Conservation (phyloP, 2,797 vertebrate genomes). For the Rhodeus uyekii region DNA sequence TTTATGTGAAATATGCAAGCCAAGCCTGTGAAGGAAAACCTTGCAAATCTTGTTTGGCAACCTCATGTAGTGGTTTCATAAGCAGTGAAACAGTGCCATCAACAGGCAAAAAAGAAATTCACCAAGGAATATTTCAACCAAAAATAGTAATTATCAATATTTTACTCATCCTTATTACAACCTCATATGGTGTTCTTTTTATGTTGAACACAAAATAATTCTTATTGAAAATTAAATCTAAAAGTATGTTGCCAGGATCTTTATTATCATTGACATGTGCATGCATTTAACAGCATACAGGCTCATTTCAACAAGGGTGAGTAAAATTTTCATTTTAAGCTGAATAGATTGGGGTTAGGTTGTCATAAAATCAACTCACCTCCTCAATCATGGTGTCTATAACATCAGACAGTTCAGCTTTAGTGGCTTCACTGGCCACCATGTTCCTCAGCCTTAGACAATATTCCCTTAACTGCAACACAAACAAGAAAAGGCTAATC, state of each 20-base stretch:
- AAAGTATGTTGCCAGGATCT: neutral
- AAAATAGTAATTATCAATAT: neutral
- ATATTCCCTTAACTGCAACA: constrained; percentile 92
- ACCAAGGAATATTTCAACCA: neutral
- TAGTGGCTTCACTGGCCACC: constrained; percentile 84
- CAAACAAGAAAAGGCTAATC: neutral
- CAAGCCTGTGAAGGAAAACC: neutral
- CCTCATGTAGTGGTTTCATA: neutral
- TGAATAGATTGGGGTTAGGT: no score
- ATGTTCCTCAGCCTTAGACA: constrained; percentile 91
- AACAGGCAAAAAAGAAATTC: constrained; percentile 60
- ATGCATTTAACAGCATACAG: no score
- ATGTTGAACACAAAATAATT: neutral
- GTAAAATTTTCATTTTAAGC: neutral
- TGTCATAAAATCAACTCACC: constrained; percentile 73
- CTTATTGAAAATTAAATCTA: no score
- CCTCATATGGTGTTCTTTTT: neutral
- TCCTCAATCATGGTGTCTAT: constrained; percentile 95
- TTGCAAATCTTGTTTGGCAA: neutral
- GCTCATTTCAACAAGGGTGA: no score
- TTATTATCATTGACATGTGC: neutral
- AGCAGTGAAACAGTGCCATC: constrained; percentile 67
- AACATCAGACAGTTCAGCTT: constrained; percentile 81
- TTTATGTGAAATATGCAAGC: neutral
- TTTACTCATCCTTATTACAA: neutral